Conservation (phyloP, 92 coral and sea anemone genomes). For the Zoanthus solanderi region DNA sequence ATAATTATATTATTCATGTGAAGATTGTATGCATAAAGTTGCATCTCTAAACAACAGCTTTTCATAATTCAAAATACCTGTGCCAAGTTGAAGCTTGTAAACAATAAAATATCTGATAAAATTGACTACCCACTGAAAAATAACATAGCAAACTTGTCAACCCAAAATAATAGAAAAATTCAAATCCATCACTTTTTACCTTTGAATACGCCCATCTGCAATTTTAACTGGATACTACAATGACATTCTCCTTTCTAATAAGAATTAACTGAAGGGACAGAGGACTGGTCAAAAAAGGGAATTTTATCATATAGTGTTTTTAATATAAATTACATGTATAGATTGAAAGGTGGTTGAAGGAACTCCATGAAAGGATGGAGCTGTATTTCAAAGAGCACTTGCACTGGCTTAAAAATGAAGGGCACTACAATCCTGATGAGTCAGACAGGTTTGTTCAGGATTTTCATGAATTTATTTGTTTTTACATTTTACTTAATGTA, state of each 20-base stretch:
- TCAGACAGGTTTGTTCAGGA: conserved; percentile 8
- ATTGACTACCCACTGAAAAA: conserved; percentile 2
- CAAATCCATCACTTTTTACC: conserved; percentile 3
- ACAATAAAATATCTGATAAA: not conserved
- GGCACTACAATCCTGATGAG: conserved; percentile 17
- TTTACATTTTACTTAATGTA: conserved; percentile 1
- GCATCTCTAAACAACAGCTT: not conserved
- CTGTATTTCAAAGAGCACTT: conserved; percentile 20
- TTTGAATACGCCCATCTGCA: conserved; percentile 13
- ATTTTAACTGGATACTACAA: not conserved
- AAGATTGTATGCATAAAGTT: conserved; percentile 6
- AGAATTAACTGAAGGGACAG: conserved; percentile 2
- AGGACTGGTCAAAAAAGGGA: not conserved
- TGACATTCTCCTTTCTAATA: not conserved
- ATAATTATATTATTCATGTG: conserved; percentile 3
- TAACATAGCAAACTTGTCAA: not conserved
- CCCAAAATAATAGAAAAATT: not conserved
- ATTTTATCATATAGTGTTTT: conserved; percentile 7
- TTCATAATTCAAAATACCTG: conserved; percentile 1
- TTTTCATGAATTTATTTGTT: conserved; percentile 3
- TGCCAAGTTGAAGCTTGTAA: not conserved
- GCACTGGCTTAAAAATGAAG: conserved; percentile 13
- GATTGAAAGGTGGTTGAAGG: conserved; percentile 14
- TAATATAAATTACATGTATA: conserved; percentile 2
- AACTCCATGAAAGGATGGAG: conserved; percentile 14